phyloP scores from a whole-genome alignment of 2,888 invertebrate species.

The Matsumyia berberina region DNA sequence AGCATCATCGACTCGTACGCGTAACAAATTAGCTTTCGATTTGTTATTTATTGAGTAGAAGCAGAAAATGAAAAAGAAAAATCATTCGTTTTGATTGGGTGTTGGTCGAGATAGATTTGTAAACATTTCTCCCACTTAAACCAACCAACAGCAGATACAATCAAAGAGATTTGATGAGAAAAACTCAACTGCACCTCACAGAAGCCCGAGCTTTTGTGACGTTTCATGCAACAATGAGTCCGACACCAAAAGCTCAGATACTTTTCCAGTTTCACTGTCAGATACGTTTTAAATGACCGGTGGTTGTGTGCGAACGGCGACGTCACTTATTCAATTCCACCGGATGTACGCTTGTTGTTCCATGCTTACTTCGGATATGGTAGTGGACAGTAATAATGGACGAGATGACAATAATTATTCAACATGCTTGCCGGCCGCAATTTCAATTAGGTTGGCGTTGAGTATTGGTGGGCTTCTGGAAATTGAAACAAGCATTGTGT shows the following conservation, averaged over 20 bases:
- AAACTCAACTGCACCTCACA: conserved; percentile 6
- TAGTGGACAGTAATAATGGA: conserved; percentile 35
- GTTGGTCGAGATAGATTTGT: conserved; percentile 37
- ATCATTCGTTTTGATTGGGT: conserved; percentile 61
- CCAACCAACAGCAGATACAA: conserved; percentile 10
- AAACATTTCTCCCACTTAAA: conserved; percentile 27
- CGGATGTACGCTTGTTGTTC: conserved; percentile 35
- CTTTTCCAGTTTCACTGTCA: background rate
- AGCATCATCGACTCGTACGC: background rate
- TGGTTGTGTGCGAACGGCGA: background rate
- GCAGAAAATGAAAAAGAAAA: conserved; percentile 27
- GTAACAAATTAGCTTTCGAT: conserved; percentile 46
- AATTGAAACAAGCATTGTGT: conserved; percentile 4
- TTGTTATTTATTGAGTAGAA: conserved; percentile 33
- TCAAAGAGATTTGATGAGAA: background rate
- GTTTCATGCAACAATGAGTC: conserved; percentile 55
- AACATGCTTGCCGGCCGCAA: conserved; percentile 35
- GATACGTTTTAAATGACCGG: background rate
- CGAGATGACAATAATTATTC: conserved; percentile 55
- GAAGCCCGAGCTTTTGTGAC: conserved; percentile 44
- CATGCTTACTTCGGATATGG: conserved; percentile 33
- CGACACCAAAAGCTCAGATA: conserved; percentile 27
- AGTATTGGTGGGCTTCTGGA: background rate
- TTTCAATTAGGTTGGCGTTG: conserved; percentile 38
- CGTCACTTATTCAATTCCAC: conserved; percentile 40